Conservation (phyloP, 1,140 invertebrate species). For the Drosophila ananassae region DNA sequence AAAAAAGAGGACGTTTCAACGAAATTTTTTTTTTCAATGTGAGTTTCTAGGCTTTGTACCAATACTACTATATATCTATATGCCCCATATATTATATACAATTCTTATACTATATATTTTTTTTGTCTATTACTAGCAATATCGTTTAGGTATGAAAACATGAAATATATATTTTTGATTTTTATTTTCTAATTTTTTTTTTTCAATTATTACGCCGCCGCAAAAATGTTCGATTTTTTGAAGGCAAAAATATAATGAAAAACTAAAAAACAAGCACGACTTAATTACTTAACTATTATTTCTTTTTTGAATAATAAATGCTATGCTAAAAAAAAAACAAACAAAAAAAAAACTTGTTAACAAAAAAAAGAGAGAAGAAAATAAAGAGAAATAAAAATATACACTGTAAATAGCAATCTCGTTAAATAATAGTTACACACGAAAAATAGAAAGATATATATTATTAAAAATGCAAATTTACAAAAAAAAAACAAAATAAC, state of each 20-base stretch:
- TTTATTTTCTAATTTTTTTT: slow-evolving; percentile 13
- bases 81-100: slow-evolving; percentile 21
- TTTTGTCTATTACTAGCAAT: slow-evolving; percentile 20
- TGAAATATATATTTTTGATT: slow-evolving; percentile 21
- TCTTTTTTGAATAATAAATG: slow-evolving; percentile 2
- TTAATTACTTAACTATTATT: slow-evolving; percentile 6
- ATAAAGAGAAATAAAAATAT: slow-evolving; percentile 22
- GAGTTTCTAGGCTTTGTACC: slow-evolving; percentile 28
- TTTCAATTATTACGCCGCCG: slow-evolving; percentile 37
- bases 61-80: slow-evolving; percentile 9
- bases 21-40: slow-evolving; percentile 50
- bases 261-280: not conserved
- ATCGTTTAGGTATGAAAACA: slow-evolving; percentile 8
- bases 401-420: slow-evolving; percentile 77
- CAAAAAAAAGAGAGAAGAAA: slow-evolving; percentile 1
- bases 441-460: slow-evolving; percentile 10
- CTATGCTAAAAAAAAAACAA: slow-evolving; percentile 1
- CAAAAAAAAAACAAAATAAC: too few species aligned
- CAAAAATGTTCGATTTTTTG: slow-evolving; percentile 7
- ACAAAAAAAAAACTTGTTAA: slow-evolving; percentile 3
- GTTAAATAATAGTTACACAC: slow-evolving; percentile 74
- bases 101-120: slow-evolving; percentile 22
- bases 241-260: not conserved
- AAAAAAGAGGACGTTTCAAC: slow-evolving; percentile 38
- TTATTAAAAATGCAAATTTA: slow-evolving; percentile 9